Percentiles rank a stretch among this genome's conserved stretches.
Conservation (phyloP, 2,113 vertebrate species). For the Peromyscus leucopus region DNA sequence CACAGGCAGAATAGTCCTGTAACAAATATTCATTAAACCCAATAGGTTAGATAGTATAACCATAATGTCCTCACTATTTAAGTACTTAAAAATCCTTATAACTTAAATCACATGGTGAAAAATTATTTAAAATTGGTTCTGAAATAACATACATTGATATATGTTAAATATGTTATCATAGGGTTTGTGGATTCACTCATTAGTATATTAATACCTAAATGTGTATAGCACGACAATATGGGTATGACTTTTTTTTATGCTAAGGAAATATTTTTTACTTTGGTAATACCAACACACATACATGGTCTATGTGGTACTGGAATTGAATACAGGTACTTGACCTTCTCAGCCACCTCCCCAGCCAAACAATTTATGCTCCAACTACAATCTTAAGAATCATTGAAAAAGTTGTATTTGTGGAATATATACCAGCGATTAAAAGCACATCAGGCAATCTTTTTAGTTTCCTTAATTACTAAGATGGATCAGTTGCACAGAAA, state of each 20-base stretch:
- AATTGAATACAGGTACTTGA: neutral
- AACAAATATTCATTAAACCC: constrained; percentile 13
- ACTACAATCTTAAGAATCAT: neutral
- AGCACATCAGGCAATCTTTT: neutral
- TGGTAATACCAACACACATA: neutral
- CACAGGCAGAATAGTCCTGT: neutral
- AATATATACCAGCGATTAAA: neutral
- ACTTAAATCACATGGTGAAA: neutral
- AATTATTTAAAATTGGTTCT: neutral
- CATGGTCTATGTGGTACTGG: too few relatives aligned
- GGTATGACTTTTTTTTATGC: neutral
- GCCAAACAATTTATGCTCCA: neutral
- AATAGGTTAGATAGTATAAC: neutral
- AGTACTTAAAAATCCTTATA: neutral
- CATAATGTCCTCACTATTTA: neutral
- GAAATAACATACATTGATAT: neutral
- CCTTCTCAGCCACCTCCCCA: neutral
- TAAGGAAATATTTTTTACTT: neutral
- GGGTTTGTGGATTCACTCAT: neutral
- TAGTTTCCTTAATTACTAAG: neutral
- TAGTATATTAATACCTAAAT: neutral
- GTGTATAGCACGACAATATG: neutral
- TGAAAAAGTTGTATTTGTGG: neutral
- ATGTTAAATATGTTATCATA: neutral
- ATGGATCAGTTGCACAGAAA: neutral